These are phyloP conservation scores for Falco columbarius DNA, from an alignment of 2,797 vertebrate genomes.

Conservation along the genomic window DNA sequence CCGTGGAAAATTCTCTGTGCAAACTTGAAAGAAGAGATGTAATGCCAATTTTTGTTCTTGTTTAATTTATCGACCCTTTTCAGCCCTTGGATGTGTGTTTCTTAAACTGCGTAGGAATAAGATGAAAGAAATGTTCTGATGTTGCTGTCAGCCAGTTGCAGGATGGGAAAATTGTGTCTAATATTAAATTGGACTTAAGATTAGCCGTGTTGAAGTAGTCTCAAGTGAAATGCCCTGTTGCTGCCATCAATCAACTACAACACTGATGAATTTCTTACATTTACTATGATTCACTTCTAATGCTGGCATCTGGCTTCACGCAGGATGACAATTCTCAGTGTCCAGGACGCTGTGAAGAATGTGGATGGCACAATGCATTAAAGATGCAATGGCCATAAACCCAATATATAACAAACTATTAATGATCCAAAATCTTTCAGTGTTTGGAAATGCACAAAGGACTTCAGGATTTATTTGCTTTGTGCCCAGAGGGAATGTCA, in stretches of 20 bases:
- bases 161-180: conserved; percentile 11
- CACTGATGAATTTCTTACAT: neutral
- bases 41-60: conserved; percentile 32
- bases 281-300: neutral
- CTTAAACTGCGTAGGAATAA: neutral
- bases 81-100: neutral
- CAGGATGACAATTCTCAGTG: neutral
- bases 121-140: conserved; percentile 36
- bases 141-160: neutral
- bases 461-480: neutral
- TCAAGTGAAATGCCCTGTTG: conserved; percentile 15
- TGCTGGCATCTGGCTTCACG: neutral
- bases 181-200: conserved; percentile 20
- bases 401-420: neutral
- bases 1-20: neutral
- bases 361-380: neutral
- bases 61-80: conserved; percentile 47
- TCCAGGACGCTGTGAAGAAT: neutral
- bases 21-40: conserved; percentile 37
- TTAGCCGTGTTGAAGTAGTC: conserved; percentile 13
- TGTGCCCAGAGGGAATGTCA: neutral
- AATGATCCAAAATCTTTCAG: neutral
- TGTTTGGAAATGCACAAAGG: neutral
- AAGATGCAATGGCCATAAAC: neutral
- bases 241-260: neutral